Percentiles rank a stretch among this genome's conserved stretches.
phyloP scores from a whole-genome alignment of 2,888 invertebrate genomes.

The Epiblema foenella region DNA sequence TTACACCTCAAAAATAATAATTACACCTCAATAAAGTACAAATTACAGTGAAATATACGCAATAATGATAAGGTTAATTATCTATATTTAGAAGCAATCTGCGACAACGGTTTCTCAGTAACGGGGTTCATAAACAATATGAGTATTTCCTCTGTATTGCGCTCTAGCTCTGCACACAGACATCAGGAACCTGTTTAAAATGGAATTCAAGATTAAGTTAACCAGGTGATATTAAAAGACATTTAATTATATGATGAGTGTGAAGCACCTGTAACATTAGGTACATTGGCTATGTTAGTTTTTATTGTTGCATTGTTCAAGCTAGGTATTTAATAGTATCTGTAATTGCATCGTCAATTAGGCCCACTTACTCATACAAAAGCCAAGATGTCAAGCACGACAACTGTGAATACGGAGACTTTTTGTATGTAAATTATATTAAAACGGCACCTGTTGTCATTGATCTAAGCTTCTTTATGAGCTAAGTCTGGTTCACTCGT shows the following conservation, averaged over 20 bases:
- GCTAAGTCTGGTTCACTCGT: not conserved
- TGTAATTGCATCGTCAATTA: not conserved
- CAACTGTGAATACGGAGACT: not conserved
- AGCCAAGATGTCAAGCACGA: not conserved
- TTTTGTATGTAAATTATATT: not conserved
- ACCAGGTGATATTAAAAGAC: conserved; percentile 7
- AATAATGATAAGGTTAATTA: not conserved
- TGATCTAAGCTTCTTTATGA: not conserved
- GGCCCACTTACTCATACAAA: not conserved
- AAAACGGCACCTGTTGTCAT: not conserved
- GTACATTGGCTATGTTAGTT: not conserved
- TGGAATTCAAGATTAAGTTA: conserved; percentile 12
- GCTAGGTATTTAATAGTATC: not conserved
- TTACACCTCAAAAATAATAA: too few relatives aligned
- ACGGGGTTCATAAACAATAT: conserved; percentile 14
- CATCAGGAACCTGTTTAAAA: conserved; percentile 10
- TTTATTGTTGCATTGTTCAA: conserved; percentile 15
- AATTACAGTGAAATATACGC: too few relatives aligned
- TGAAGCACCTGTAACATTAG: not conserved
- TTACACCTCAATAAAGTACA: too few relatives aligned
- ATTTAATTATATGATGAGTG: conserved; percentile 9
- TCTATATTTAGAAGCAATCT: conserved; percentile 3
- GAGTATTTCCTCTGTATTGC: conserved; percentile 17
- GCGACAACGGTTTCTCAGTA: not conserved
- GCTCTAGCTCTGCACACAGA: conserved; percentile 31